These are phyloP conservation scores for Microplitis demolitor DNA, from an alignment of 1,140 invertebrate species.

Conservation along the genomic window DNA sequence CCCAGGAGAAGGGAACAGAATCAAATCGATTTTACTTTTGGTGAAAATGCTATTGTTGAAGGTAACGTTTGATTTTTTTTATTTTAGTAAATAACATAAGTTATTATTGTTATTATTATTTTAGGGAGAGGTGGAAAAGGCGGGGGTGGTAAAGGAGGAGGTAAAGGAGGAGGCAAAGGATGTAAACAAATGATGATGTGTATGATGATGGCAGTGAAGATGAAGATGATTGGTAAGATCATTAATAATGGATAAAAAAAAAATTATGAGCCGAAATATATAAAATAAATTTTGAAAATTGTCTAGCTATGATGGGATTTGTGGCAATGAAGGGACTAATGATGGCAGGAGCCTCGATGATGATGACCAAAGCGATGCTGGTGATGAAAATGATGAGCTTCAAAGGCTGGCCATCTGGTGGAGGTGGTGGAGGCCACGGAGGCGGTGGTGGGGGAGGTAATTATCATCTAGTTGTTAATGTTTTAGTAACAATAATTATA, in stretches of 20 bases:
- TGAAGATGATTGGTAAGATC: slow-evolving; percentile 64
- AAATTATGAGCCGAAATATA: slow-evolving; percentile 13
- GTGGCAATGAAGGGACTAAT: slow-evolving; percentile 67
- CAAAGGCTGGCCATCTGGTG: slow-evolving; percentile 55
- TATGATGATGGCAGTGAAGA: slow-evolving; percentile 65
- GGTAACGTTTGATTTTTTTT: slow-evolving; percentile 37
- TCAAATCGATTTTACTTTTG: slow-evolving; percentile 54
- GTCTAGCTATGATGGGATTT: slow-evolving; percentile 64
- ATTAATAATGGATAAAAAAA: too few relatives aligned
- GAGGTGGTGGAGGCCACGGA: slow-evolving; percentile 35
- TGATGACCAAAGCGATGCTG: slow-evolving; percentile 66
- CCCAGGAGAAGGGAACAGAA: slow-evolving; percentile 42
- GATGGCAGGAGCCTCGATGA: slow-evolving; percentile 65
- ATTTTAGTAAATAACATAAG: neutral
- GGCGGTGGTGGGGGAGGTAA: slow-evolving; percentile 39
- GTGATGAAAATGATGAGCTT: slow-evolving; percentile 63
- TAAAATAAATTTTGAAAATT: slow-evolving; percentile 25
- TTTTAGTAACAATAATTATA: slow-evolving; percentile 36
- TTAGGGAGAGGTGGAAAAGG: slow-evolving; percentile 49
- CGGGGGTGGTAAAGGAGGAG: slow-evolving; percentile 41
- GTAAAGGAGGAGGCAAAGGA: slow-evolving; percentile 53
- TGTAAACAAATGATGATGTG: slow-evolving; percentile 71
- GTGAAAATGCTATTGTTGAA: slow-evolving; percentile 45
- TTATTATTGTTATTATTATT: neutral
- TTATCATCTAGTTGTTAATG: slow-evolving; percentile 34